These are phyloP conservation scores for Mythimna impura DNA, from an alignment of 2,888 invertebrate species.

Conservation along the genomic window DNA sequence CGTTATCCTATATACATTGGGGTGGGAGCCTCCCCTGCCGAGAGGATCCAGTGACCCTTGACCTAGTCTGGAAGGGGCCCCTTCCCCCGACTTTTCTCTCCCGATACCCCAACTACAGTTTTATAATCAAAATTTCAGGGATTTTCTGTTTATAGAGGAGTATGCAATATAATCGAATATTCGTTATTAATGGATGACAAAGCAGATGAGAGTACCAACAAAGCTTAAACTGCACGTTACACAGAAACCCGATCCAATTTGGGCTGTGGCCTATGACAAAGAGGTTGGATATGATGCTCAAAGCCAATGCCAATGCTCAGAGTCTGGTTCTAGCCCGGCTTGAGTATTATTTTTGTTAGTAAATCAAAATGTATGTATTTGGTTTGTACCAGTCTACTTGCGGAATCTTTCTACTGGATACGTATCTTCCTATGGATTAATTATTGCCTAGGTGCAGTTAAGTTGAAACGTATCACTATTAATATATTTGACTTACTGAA, in stretches of 20 bases:
- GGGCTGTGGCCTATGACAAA: not conserved
- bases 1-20: constrained; percentile 78
- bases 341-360: not conserved
- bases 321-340: no score
- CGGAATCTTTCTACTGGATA: not conserved
- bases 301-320: not conserved
- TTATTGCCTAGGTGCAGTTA: not conserved
- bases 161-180: constrained; percentile 37
- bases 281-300: constrained; percentile 4
- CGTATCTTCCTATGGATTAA: not conserved
- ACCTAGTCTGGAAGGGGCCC: constrained; percentile 74
- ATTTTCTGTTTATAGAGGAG: constrained; percentile 29
- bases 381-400: not conserved
- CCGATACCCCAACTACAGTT: constrained; percentile 68
- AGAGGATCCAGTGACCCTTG: constrained; percentile 79
- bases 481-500: not conserved
- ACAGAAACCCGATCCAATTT: not conserved
- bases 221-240: not conserved
- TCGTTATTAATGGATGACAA: constrained; percentile 23
- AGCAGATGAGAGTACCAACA: constrained; percentile 6
- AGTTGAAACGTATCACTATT: not conserved
- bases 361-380: not conserved
- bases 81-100: constrained; percentile 65
- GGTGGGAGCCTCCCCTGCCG: constrained; percentile 65
- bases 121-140: constrained; percentile 60